These are phyloP conservation scores for Atrina japonica DNA, from an alignment of 2,888 invertebrate genomes.

Conservation along the genomic window DNA sequence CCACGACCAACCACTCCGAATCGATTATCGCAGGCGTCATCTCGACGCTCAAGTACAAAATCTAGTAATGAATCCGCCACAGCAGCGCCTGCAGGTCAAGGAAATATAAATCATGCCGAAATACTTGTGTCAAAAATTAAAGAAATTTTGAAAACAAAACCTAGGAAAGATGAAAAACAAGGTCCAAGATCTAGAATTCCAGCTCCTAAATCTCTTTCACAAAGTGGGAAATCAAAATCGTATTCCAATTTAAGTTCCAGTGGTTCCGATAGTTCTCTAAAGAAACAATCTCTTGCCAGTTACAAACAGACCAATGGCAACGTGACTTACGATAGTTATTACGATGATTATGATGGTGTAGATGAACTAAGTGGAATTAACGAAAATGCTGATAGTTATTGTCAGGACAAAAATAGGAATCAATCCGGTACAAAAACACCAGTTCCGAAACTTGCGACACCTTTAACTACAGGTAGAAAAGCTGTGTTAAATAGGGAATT, in stretches of 20 bases:
- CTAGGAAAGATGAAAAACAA: constrained; percentile 62
- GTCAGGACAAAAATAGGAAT: constrained; percentile 44
- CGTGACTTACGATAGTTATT: constrained; percentile 22
- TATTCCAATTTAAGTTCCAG: constrained; percentile 53
- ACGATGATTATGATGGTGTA: constrained; percentile 39
- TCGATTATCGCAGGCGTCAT: constrained; percentile 20
- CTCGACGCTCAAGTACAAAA: constrained; percentile 30
- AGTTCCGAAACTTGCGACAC: constrained; percentile 68
- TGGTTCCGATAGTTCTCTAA: constrained; percentile 14
- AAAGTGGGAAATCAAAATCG: constrained; percentile 60
- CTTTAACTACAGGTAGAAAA: constrained; percentile 71
- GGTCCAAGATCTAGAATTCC: constrained; percentile 64
- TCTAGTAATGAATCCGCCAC: constrained; percentile 26
- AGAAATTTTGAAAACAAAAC: constrained; percentile 69
- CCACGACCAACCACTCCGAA: constrained; percentile 52
- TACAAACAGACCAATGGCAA: constrained; percentile 29
- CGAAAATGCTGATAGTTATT: constrained; percentile 19
- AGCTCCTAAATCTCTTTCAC: constrained; percentile 61
- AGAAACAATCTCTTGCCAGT: constrained; percentile 1
- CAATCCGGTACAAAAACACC: constrained; percentile 62
- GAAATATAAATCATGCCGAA: constrained; percentile 38
- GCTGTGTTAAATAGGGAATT: constrained; percentile 64
- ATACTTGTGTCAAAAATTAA: constrained; percentile 67
- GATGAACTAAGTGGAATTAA: constrained; percentile 46
- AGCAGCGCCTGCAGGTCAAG: neutral